Base-by-base conservation (phyloP, 2,797 vertebrate species). In the Xenentodon cancila region DNA sequence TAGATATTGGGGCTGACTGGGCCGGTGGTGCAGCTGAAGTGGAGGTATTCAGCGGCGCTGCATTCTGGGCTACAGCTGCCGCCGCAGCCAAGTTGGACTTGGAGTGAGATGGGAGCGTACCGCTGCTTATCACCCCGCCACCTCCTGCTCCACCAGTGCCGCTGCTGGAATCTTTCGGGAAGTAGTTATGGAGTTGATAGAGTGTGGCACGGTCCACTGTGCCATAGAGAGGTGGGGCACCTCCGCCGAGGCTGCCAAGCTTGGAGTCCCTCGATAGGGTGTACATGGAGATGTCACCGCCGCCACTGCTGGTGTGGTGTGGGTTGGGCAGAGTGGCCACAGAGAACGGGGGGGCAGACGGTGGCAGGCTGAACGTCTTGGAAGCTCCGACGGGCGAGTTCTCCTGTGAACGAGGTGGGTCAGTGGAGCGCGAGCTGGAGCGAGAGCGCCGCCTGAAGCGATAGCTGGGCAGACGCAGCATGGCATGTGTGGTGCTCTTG, bases 111-210 rank as follows among this genome's bases (percentile, higher is more conserved):
- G 92, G 92, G 50, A 94, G 88, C 0, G 93, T 93, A 1, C 93
- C 90, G 7, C 91, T 81, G 75, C 91, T 90, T 18, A 92, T 81
- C 21, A 64, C 82, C 2, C 78, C 81, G 0, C 68, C 87, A 12
- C 79, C 89, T 9, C 80, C 83, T n/a, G 80, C 80, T n/a, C 84
- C 84, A 8, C 87, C 80, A 0, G 88, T 78, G 2, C 89, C 73
- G 53, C 90, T 75, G 3, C 86, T 65, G 65, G 88, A 88, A 76
- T 94, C 96, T 70, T 96, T 96, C 1, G 95, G 95, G 84, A 97
- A 96, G 89, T 95, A 95, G 86, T 97, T 97, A 88, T 97, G 96
- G 69, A 97, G 92, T 81, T 97, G 95, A 84, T 97, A 95, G 71
- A 97, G 94, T 1, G 94, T 93, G 72, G 85, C 93, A 27, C 92